These are phyloP conservation scores for Gadopsis marmoratus DNA, from an alignment of 2,797 vertebrate genomes.

Conservation along the genomic window DNA sequence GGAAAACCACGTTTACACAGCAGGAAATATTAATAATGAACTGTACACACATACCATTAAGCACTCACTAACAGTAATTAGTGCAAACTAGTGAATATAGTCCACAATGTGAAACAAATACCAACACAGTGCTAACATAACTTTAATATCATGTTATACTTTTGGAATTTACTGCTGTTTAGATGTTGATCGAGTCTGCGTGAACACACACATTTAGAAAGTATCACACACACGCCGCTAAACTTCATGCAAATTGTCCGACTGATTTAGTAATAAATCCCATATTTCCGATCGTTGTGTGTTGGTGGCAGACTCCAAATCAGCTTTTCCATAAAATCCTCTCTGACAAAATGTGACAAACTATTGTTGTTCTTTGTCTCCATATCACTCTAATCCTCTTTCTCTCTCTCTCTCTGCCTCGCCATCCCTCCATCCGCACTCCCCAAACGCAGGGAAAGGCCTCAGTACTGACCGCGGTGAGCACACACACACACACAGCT, in stretches of 20 bases:
- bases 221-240: slow-evolving; percentile 43
- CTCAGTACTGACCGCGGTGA: slow-evolving; percentile 74
- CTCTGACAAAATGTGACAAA: slow-evolving; percentile 82
- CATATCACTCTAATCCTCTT: slow-evolving; percentile 83
- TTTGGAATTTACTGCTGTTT: background rate
- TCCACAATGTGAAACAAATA: background rate
- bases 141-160: background rate
- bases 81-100: background rate
- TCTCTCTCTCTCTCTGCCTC: slow-evolving; percentile 63
- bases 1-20: slow-evolving; percentile 8
- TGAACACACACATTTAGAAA: slow-evolving; percentile 32
- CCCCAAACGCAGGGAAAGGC: slow-evolving; percentile 67
- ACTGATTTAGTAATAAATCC: slow-evolving; percentile 80
- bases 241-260: slow-evolving; percentile 73
- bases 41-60: background rate
- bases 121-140: background rate
- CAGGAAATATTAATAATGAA: background rate
- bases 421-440: slow-evolving; percentile 71
- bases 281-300: slow-evolving; percentile 77
- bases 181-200: slow-evolving; percentile 2
- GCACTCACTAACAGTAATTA: background rate
- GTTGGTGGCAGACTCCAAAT: slow-evolving; percentile 84
- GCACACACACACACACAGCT: slow-evolving; percentile 28
- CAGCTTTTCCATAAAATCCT: slow-evolving; percentile 84
- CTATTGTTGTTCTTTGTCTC: slow-evolving; percentile 83